phyloP scores from a whole-genome alignment of 2,888 invertebrate genomes.

The Cylloceria caligata region DNA sequence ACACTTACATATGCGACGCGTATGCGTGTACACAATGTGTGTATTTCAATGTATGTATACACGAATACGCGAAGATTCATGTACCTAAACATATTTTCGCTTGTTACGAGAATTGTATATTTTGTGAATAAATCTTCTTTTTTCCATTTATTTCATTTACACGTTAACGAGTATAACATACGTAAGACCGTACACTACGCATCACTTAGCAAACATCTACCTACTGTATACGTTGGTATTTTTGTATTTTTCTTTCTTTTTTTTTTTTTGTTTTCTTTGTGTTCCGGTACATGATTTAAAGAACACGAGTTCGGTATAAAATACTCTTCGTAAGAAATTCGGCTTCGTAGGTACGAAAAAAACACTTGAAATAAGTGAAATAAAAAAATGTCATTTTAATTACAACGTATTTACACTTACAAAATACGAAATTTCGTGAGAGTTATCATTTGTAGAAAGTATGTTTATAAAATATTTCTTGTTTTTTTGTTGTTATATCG shows the following conservation, averaged over 20 bases:
- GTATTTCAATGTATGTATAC: not conserved
- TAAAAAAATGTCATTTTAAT: constrained; percentile 39
- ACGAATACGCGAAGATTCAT: constrained; percentile 46
- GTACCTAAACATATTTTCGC: constrained; percentile 53
- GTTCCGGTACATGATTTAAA: constrained; percentile 29
- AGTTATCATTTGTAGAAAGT: constrained; percentile 56
- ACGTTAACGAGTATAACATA: constrained; percentile 24
- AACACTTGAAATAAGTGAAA: constrained; percentile 57
- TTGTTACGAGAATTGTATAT: constrained; percentile 69
- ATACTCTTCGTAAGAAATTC: constrained; percentile 57
- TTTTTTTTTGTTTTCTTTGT: too few species aligned
- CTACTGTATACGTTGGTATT: constrained; percentile 8
- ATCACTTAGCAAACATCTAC: not conserved
- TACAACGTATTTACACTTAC: constrained; percentile 65
- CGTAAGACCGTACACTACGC: constrained; percentile 2
- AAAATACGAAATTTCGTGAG: constrained; percentile 48
- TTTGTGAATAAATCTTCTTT: constrained; percentile 74
- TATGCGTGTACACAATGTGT: constrained; percentile 23
- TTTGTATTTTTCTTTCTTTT: not conserved
- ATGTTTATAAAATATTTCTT: constrained; percentile 56
- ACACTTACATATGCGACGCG: constrained; percentile 48
- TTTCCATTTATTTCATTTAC: too few species aligned
- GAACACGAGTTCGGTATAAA: constrained; percentile 50
- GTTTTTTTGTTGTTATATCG: constrained; percentile 5
- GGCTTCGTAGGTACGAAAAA: constrained; percentile 51